Base-by-base conservation (phyloP, 1,140 invertebrate genomes). In the Agraylea sexmaculata region DNA sequence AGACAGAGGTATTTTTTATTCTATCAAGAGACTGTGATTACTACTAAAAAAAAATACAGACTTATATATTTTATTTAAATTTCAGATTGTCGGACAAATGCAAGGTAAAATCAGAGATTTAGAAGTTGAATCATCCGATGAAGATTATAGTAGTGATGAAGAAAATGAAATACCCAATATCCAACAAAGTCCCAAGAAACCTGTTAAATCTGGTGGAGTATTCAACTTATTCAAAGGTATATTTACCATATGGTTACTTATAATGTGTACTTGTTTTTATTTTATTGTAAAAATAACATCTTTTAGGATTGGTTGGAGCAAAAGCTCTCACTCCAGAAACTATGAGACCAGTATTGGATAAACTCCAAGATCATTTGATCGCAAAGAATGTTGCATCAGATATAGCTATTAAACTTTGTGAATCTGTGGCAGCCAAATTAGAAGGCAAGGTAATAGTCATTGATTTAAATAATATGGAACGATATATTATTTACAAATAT, bases 351-450 rank as follows among this genome's bases (percentile, higher is more conserved):
- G 82, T 80, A 23, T 62, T 99, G 43, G 92, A 97, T 32, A 96
- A 98, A 63, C 73, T 99, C 67, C 85, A 84, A 45, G 94, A 99
- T 60, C 93, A 96, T 64, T 70, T 99, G 18, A 97, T 99, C 50
- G 71, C 74, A 0, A 99, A 99, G 62, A 99, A 99, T 66, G 96
- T 99, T 2, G 96, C 96, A 19, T 66, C 89, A 0, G 95, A 99
- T 50, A 97, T 99, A 51, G 79, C 95, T 6, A 69, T 73, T 12
- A 95, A 96, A 57, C 66, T 99, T 8, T 99, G 95, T 58, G 87
- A 97, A 34, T 96, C 92, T 3, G 92, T 99, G 8, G 79, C 84
- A 6, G 69, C 71, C 0, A 95, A 96, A 57, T 67, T 99, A 6
- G 87, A 94, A 57, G 96, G 96, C 45, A 94, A 91, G 70, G 79